Percentiles rank a stretch among this genome's conserved stretches.
Evolutionary conservation across 2,113 vertebrate genomes (phyloP).

Genomic region (Dicentrarchus labrax): DNA sequence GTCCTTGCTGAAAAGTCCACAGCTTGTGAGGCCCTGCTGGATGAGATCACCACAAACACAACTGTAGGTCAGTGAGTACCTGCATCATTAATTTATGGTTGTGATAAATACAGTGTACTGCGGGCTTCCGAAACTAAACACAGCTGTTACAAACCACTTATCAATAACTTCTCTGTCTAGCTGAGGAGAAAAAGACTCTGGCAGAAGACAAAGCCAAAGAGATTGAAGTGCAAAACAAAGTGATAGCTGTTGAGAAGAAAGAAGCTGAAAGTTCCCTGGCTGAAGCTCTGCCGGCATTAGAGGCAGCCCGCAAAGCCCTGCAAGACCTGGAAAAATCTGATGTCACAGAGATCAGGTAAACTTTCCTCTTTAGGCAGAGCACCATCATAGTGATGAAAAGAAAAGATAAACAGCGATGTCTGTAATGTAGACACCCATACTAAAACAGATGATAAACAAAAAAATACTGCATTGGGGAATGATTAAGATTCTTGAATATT

Average conservation of each 20-base stretch:
- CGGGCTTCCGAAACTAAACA: neutral
- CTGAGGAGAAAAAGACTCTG: conserved; percentile 92
- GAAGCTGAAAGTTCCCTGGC: conserved; percentile 92
- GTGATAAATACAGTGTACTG: neutral
- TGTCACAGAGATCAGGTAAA: conserved; percentile 95
- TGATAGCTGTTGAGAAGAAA: conserved; percentile 91
- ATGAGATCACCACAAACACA: conserved; percentile 91
- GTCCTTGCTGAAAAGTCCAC: conserved; percentile 92
- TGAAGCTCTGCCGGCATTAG: conserved; percentile 92
- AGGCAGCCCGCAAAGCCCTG: conserved; percentile 91
- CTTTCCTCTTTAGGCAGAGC: neutral
- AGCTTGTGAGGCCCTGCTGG: conserved; percentile 90
- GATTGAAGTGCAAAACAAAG: conserved; percentile 92
- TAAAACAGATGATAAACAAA: neutral
- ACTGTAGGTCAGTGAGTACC: conserved; percentile 83
- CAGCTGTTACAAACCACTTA: neutral
- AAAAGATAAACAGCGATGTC: neutral
- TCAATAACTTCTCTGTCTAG: conserved; percentile 73
- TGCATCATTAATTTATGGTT: neutral
- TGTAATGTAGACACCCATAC: neutral
- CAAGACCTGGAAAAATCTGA: conserved; percentile 96
- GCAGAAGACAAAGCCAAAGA: conserved; percentile 93
- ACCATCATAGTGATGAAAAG: neutral
- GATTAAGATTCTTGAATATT: neutral
- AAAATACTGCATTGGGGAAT: neutral